Evolutionary conservation across 1,140 invertebrate genomes (phyloP).

Genomic region (Neodiprion fabricii): DNA sequence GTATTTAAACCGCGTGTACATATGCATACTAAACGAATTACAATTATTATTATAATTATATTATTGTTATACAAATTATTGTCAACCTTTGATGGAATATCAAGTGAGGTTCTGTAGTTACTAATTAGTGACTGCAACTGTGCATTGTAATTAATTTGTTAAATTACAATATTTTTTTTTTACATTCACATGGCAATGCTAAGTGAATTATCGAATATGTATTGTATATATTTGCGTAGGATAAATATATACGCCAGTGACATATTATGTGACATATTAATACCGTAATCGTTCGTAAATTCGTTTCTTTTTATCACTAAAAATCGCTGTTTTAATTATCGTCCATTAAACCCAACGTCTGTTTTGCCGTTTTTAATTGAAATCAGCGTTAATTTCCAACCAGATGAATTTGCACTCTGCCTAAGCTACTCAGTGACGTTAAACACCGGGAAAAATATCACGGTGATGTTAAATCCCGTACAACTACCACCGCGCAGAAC

Average conservation of each 20-base stretch:
- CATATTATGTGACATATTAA: no score
- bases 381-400: not conserved
- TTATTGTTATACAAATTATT: not conserved
- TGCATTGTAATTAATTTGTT: not conserved
- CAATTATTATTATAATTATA: not conserved
- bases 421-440: no score
- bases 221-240: not conserved
- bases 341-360: not conserved
- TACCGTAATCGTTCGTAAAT: not conserved
- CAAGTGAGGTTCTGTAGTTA: not conserved
- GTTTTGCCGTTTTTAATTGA: not conserved
- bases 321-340: slow-evolving; percentile 1
- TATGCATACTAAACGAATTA: no score
- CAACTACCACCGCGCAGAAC: no score
- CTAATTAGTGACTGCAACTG: not conserved
- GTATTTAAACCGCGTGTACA: not conserved
- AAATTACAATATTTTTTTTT: not conserved
- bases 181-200: not conserved
- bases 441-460: no score
- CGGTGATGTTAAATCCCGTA: no score
- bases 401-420: no score
- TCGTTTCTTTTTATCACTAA: not conserved
- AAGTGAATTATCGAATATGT: no score
- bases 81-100: not conserved
- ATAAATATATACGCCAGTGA: no score